These are phyloP conservation scores for Calameuta idolon DNA, from an alignment of 2,888 invertebrate genomes.

Conservation along the genomic window DNA sequence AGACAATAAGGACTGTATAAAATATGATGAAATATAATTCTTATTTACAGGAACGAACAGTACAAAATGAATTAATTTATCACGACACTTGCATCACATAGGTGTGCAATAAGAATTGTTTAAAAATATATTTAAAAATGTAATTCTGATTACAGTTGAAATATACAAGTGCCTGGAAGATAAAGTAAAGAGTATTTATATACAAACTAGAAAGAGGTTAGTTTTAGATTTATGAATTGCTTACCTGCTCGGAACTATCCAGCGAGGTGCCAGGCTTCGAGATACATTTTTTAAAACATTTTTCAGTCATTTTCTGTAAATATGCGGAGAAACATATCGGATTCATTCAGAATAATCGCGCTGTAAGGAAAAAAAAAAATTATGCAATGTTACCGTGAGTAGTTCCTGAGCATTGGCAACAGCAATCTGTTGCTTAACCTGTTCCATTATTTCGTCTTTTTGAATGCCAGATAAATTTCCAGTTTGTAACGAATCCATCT, in stretches of 20 bases:
- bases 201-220: not conserved
- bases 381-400: conserved; percentile 75
- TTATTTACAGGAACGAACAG: not conserved
- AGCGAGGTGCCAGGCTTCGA: conserved; percentile 89
- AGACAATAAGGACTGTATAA: not conserved
- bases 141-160: not conserved
- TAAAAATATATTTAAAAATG: not conserved
- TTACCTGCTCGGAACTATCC: conserved; percentile 87
- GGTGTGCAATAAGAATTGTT: not conserved
- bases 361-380: conserved; percentile 26
- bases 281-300: conserved; percentile 96
- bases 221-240: not conserved
- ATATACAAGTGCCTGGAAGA: not conserved
- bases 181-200: not conserved
- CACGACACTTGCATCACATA: not conserved
- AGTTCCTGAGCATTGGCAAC: conserved; percentile 94
- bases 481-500: conserved; percentile 73
- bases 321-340: conserved; percentile 18
- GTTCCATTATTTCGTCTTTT: conserved; percentile 91
- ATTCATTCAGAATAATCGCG: conserved; percentile 29
- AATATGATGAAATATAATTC: not conserved
- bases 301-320: conserved; percentile 93
- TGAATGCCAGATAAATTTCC: conserved; percentile 76
- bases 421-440: conserved; percentile 95
- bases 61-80: not conserved